Conservation (phyloP, 2,888 invertebrate genomes). For the Dryocosmus kuriphilus region DNA sequence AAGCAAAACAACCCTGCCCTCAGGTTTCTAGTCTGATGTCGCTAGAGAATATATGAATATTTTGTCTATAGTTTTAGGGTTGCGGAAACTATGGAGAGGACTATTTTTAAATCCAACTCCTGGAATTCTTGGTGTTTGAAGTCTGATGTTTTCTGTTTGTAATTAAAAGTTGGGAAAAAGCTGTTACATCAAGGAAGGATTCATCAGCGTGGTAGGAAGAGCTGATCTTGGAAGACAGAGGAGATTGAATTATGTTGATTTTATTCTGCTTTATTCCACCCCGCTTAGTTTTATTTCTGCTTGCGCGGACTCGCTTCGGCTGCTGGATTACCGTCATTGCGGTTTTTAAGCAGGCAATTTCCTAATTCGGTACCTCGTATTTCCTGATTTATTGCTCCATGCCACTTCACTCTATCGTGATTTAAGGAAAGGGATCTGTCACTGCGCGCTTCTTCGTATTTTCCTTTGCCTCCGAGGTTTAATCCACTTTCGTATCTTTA, state of each 20-base stretch:
- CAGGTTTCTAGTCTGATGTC: background rate
- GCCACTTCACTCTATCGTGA: slow-evolving; percentile 57
- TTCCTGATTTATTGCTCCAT: slow-evolving; percentile 54
- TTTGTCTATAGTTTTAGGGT: background rate
- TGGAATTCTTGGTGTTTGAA: no score
- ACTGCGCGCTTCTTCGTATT: slow-evolving; percentile 26
- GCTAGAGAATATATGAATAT: background rate
- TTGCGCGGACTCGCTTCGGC: slow-evolving; percentile 52
- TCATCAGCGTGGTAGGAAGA: slow-evolving; percentile 62
- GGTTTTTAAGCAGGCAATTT: slow-evolving; percentile 77
- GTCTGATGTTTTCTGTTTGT: background rate
- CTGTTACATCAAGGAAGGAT: slow-evolving; percentile 52
- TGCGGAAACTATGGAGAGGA: no score
- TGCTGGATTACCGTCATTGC: slow-evolving; percentile 75
- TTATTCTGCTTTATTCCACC: slow-evolving; percentile 74
- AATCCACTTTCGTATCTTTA: slow-evolving; percentile 23
- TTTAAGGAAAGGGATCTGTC: slow-evolving; percentile 58
- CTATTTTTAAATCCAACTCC: no score
- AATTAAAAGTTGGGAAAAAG: background rate
- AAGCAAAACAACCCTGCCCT: slow-evolving; percentile 54
- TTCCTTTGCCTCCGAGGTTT: slow-evolving; percentile 16
- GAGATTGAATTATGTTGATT: slow-evolving; percentile 77
- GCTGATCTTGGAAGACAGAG: slow-evolving; percentile 73
- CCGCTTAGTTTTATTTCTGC: slow-evolving; percentile 56
- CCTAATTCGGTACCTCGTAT: slow-evolving; percentile 71